Percentiles rank a stretch among this genome's conserved stretches.
Evolutionary conservation across 2,797 vertebrate genomes (phyloP).

Genomic region (Pseudomugil tenellus): DNA sequence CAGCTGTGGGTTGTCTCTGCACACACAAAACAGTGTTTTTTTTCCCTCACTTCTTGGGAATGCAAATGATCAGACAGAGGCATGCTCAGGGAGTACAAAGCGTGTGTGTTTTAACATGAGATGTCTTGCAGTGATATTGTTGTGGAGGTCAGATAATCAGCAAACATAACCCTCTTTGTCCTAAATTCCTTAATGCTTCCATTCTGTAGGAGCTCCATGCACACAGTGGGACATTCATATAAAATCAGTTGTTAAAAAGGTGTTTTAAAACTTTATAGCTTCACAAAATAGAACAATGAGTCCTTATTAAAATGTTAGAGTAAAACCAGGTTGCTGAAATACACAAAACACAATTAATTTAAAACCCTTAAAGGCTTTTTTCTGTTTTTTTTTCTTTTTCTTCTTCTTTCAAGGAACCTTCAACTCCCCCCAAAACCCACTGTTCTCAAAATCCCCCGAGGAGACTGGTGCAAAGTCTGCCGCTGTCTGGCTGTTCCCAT

Average conservation of each 20-base stretch:
- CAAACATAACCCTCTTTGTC: slow-evolving; percentile 68
- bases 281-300: slow-evolving; percentile 50
- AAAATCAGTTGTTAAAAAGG: slow-evolving; percentile 55
- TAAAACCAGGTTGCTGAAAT: slow-evolving; percentile 38
- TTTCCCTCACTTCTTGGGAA: slow-evolving; percentile 51
- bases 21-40: slow-evolving; percentile 60
- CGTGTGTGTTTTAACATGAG: slow-evolving; percentile 65
- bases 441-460: slow-evolving; percentile 73
- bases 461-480: slow-evolving; percentile 83
- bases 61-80: slow-evolving; percentile 74
- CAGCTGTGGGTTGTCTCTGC: slow-evolving; percentile 70
- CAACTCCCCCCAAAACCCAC: slow-evolving; percentile 66
- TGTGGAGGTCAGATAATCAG: slow-evolving; percentile 44
- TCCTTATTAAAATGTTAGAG: slow-evolving; percentile 34
- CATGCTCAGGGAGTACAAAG: slow-evolving; percentile 51
- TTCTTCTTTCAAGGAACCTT: slow-evolving; percentile 35
- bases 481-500: slow-evolving; percentile 86
- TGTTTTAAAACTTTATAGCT: slow-evolving; percentile 55
- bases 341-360: slow-evolving; percentile 24
- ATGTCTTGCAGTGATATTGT: slow-evolving; percentile 55
- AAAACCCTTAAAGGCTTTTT: slow-evolving; percentile 30
- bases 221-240: slow-evolving; percentile 54
- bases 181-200: slow-evolving; percentile 38
- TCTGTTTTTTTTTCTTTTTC: slow-evolving; percentile 14
- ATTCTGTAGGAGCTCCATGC: slow-evolving; percentile 36